Evolutionary conservation across 2,797 vertebrate species (phyloP).

Genomic region (Pantherophis vulpinus): DNA sequence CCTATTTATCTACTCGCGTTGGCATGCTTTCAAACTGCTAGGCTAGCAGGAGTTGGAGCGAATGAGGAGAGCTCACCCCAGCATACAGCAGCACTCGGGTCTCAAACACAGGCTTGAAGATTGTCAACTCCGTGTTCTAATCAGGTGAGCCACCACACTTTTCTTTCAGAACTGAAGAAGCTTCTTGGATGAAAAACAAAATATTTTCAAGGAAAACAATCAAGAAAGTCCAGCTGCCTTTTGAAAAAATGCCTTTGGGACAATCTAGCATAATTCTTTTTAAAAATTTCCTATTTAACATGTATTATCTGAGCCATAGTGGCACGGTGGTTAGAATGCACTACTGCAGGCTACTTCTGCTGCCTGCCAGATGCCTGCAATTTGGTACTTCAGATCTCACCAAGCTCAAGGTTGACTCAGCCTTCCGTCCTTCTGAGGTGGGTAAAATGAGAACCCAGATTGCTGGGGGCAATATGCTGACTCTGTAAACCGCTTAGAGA

Average conservation of each 20-base stretch:
- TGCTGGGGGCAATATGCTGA: too few relatives aligned
- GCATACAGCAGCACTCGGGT: not conserved
- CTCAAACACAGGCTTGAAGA: not conserved
- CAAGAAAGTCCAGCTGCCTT: not conserved
- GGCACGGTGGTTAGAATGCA: too few relatives aligned
- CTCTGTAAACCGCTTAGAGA: too few relatives aligned
- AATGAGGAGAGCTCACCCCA: not conserved
- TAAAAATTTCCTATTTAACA: not conserved
- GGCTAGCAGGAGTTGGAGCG: not conserved
- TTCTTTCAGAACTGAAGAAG: not conserved
- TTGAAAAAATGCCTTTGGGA: not conserved
- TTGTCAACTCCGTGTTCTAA: not conserved
- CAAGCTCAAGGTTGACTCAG: too few relatives aligned
- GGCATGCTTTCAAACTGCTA: not conserved
- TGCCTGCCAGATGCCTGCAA: too few relatives aligned
- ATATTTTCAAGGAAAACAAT: not conserved
- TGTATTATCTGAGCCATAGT: not conserved
- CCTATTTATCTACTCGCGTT: not conserved
- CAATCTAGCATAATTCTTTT: not conserved
- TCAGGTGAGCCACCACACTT: not conserved
- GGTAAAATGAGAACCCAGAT: too few relatives aligned
- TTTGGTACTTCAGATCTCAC: too few relatives aligned
- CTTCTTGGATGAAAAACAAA: not conserved
- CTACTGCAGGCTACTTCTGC: too few relatives aligned
- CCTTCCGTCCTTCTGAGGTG: too few relatives aligned